Evolutionary conservation across 2,888 invertebrate species (phyloP).

Genomic region (Cremastinae sp.): DNA sequence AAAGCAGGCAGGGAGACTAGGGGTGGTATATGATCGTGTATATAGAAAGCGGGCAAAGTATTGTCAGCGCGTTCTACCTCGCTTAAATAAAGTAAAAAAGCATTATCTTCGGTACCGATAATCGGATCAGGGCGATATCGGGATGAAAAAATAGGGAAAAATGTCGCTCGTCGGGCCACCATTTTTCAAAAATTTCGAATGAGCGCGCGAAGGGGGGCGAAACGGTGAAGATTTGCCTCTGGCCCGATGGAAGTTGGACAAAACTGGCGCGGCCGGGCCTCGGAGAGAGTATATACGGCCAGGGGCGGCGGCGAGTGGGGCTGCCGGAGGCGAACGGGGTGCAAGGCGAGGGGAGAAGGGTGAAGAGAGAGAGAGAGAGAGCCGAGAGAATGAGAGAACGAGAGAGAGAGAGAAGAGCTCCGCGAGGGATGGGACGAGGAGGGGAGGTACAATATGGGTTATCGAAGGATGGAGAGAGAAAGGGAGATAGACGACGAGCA

Average conservation of each 20-base stretch:
- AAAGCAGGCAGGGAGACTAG: constrained; percentile 74
- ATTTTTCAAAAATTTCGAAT: constrained; percentile 76
- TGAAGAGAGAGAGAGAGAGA: constrained; percentile 39
- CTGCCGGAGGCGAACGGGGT: constrained; percentile 61
- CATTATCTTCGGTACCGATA: constrained; percentile 48
- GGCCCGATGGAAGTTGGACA: constrained; percentile 73
- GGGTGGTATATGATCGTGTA: constrained; percentile 81
- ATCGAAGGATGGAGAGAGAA: constrained; percentile 73
- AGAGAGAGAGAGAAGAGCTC: neutral
- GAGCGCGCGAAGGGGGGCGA: constrained; percentile 57
- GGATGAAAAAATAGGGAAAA: constrained; percentile 74
- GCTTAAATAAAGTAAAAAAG: constrained; percentile 73
- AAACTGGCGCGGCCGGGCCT: constrained; percentile 76
- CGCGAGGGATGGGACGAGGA: constrained; percentile 54
- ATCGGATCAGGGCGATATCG: constrained; percentile 53
- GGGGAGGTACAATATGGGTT: constrained; percentile 80
- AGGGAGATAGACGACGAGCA: neutral
- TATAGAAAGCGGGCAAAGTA: constrained; percentile 78
- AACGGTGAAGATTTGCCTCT: constrained; percentile 74
- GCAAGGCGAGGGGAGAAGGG: constrained; percentile 55
- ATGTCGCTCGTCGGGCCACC: constrained; percentile 70
- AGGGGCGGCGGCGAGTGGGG: constrained; percentile 75
- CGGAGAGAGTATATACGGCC: constrained; percentile 78
- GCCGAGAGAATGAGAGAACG: constrained; percentile 23
- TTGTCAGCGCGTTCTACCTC: constrained; percentile 80